phyloP scores from a whole-genome alignment of 2,888 invertebrate species.

The Aelia acuminata region DNA sequence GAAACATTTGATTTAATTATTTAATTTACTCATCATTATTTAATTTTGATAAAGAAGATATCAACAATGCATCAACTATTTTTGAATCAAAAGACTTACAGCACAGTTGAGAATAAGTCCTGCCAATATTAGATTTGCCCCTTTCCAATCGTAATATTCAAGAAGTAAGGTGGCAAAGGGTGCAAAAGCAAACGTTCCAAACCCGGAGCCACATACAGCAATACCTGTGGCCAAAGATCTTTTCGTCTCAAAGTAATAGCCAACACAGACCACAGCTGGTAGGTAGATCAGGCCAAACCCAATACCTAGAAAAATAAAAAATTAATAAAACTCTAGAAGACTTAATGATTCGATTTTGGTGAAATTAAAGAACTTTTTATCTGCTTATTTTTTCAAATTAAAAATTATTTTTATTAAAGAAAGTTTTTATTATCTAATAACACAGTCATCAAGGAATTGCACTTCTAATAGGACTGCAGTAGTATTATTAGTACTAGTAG shows the following conservation, averaged over 20 bases:
- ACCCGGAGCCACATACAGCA: conserved; percentile 96
- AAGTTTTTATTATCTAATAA: too few species aligned
- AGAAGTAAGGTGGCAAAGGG: conserved; percentile 88
- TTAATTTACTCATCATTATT: not conserved
- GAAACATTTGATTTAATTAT: not conserved
- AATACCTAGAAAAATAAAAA: conserved; percentile 77
- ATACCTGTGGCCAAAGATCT: conserved; percentile 94
- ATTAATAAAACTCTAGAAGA: too few species aligned
- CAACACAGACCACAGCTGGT: conserved; percentile 96
- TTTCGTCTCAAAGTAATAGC: conserved; percentile 97
- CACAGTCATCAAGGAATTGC: too few species aligned
- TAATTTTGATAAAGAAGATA: not conserved
- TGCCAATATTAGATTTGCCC: conserved; percentile 91
- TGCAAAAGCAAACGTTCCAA: conserved; percentile 95
- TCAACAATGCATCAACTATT: not conserved
- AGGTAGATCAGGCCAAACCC: conserved; percentile 95
- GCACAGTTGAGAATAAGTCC: conserved; percentile 93
- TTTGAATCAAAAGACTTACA: conserved; percentile 71
- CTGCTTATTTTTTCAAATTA: too few species aligned
- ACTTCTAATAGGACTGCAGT: too few species aligned
- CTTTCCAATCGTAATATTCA: conserved; percentile 87
- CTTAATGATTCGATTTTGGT: too few species aligned
- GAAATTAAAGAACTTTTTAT: too few species aligned
- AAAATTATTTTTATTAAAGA: too few species aligned
- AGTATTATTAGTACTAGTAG: too few species aligned